Evolutionary conservation across 2,797 vertebrate species (phyloP), one percentile per base, ranked within the genome.

Genomic region (Octomys mimax): DNA sequence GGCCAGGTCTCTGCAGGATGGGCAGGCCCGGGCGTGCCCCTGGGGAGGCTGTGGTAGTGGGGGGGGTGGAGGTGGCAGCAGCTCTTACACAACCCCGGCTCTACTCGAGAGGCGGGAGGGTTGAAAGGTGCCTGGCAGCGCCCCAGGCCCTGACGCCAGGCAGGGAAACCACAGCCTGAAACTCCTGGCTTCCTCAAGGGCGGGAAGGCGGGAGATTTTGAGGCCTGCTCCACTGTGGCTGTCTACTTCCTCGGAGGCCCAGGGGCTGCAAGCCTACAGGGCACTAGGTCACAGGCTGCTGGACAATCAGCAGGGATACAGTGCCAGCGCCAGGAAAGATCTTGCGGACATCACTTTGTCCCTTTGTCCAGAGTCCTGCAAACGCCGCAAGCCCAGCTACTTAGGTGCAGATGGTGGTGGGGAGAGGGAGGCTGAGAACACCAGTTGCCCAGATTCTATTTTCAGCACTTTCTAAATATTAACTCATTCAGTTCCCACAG

Each of bases 71-170:
- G 62, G 89, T 91, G 85, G n/a, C 16, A 97, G 97, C 70, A 96
- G 19, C 88, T 98, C 97, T 98, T 98, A 95, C 97, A 96, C 98
- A 98, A 98, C 86, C 81, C 79, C 2, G 0, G 33, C 78, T 3
- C 13, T 87, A 71, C 80, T 81, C 21, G 66, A 28, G 83, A 83
- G 97, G 96, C 80, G 64, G 96, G 93, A 97, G 95, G 85, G 89
- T 96, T 96, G 96, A 96, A 96, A 94, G 96, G 87, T 87, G 64
- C 46, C 79, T 97, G 96, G 97, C 96, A 94, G 89, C 62, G 87
- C 87, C 96, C 80, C 93, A 97, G 95, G 81, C 59, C 64, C 95
- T 92, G 80, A 70, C 0, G 64, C 95, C 85, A 36, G 59, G 87
- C 70, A 73, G 57, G 94, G 91, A 97, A 91, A 94, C 91, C 96